Evolutionary conservation across 2,888 invertebrate species (phyloP).

Genomic region (Noctua janthe): DNA sequence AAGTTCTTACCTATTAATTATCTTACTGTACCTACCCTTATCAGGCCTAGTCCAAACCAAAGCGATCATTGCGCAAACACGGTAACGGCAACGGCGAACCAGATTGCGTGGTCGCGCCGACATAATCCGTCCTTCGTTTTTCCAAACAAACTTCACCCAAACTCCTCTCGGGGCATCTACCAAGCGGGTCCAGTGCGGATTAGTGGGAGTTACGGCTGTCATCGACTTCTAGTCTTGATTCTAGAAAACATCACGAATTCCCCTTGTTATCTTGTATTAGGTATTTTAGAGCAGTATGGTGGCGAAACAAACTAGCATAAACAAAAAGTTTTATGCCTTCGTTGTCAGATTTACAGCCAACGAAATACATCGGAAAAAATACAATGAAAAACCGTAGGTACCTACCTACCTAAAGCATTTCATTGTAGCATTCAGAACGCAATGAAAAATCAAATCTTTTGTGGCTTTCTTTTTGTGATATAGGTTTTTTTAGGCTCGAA

Average conservation of each 20-base stretch:
- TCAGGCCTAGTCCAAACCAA: not conserved
- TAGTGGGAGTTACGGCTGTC: not conserved
- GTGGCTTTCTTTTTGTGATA: not conserved
- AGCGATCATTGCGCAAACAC: not conserved
- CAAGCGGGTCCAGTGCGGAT: not conserved
- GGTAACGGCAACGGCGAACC: not conserved
- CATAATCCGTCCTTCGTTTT: not conserved
- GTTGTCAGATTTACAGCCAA: not conserved
- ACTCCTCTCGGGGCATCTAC: not conserved
- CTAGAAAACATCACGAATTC: too few relatives aligned
- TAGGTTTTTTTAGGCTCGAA: not conserved
- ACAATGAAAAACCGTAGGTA: not conserved
- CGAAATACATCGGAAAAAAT: not conserved
- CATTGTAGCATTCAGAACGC: not conserved
- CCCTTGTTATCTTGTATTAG: not conserved
- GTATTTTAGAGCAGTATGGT: not conserved
- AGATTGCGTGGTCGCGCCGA: not conserved
- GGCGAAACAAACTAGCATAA: not conserved
- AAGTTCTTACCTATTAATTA: conserved; percentile 36
- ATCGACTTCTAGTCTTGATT: not conserved
- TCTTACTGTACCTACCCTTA: not conserved
- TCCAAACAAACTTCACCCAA: not conserved
- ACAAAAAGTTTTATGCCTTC: not conserved
- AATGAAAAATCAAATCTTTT: conserved; percentile 16
- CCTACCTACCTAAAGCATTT: not conserved